Evolutionary conservation across 2,797 vertebrate species (phyloP).

Genomic region (Scolopax bukidnonensis): DNA sequence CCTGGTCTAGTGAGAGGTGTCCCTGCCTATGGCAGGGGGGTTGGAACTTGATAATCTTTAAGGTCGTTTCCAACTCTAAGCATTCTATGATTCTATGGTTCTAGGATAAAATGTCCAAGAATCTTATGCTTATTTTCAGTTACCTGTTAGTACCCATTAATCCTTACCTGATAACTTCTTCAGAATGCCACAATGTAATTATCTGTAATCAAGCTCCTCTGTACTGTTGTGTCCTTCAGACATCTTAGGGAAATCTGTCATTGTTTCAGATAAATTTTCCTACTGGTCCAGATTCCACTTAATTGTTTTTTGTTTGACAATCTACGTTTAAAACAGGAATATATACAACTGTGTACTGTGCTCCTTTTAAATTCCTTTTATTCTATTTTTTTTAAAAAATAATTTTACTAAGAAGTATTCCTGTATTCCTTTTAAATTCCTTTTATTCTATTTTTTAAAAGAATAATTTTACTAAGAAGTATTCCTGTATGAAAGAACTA

Average conservation of each 20-base stretch:
- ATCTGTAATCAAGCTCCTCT: background rate
- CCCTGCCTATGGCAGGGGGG: no score
- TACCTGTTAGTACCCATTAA: background rate
- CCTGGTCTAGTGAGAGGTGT: no score
- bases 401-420: background rate
- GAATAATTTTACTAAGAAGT: background rate
- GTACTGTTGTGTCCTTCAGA: background rate
- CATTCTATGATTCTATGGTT: no score
- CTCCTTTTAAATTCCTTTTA: background rate
- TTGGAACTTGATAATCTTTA: no score
- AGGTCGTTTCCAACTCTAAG: no score
- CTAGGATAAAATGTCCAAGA: background rate
- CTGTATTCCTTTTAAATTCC: background rate
- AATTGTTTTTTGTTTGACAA: background rate
- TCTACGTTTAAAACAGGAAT: background rate
- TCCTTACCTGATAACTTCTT: background rate
- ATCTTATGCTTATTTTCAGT: background rate
- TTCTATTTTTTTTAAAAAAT: background rate
- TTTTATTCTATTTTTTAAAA: background rate
- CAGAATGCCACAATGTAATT: background rate
- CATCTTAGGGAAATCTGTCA: background rate
- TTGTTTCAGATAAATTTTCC: background rate
- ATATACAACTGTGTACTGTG: background rate
- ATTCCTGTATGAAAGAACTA: background rate
- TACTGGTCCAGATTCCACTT: background rate